Conservation (phyloP, 92 coral and sea anemone genomes). For the Zoanthus sansibaricus region DNA sequence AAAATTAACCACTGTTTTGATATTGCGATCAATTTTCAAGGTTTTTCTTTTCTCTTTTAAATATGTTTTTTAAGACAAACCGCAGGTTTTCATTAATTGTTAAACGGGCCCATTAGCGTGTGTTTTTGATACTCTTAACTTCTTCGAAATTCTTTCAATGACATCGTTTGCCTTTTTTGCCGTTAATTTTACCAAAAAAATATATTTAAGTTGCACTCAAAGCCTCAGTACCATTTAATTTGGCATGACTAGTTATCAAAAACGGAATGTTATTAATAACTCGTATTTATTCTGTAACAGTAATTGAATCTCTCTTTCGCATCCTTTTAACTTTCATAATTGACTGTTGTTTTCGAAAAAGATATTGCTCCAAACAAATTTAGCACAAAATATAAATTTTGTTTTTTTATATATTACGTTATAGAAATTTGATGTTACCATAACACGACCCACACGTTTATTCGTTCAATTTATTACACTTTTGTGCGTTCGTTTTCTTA, state of each 20-base stretch:
- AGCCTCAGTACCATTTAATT: neutral
- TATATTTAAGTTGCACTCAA: neutral
- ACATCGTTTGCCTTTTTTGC: neutral
- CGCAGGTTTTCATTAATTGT: conserved; percentile 10
- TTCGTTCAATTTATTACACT: neutral
- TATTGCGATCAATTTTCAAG: conserved; percentile 13
- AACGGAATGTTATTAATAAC: neutral
- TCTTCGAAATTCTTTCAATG: conserved; percentile 3
- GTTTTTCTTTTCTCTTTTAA: neutral
- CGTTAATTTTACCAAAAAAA: neutral
- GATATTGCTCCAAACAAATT: conserved; percentile 2
- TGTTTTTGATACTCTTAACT: conserved; percentile 32
- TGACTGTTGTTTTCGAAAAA: conserved; percentile 13
- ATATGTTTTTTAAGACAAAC: conserved; percentile 5
- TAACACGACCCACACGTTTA: neutral
- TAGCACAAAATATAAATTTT: conserved; percentile 5
- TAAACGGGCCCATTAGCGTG: neutral
- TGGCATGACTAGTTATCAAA: neutral
- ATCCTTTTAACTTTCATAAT: conserved; percentile 19
- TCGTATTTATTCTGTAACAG: neutral
- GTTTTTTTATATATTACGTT: neutral
- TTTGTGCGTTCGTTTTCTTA: neutral
- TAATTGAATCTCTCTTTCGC: neutral
- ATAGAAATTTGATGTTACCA: conserved; percentile 4
- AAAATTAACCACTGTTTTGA: conserved; percentile 35